These are phyloP conservation scores for Clostera curtula DNA, from an alignment of 2,888 invertebrate genomes.

Conservation along the genomic window DNA sequence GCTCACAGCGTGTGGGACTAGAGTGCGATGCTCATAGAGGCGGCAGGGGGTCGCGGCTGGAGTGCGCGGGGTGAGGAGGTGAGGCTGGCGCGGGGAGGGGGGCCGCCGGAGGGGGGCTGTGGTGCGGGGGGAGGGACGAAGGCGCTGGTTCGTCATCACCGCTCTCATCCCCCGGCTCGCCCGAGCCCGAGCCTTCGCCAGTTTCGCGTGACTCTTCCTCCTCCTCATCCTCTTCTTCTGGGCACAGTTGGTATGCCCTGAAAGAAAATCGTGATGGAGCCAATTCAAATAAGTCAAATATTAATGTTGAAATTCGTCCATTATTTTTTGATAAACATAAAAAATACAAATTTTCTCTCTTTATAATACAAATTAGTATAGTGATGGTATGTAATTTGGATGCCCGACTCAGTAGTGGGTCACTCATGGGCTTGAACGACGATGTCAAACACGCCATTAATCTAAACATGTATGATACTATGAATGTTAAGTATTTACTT, in stretches of 20 bases:
- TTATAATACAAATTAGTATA: too few relatives aligned
- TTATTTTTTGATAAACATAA: too few relatives aligned
- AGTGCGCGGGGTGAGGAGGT: constrained; percentile 10
- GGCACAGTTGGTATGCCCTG: constrained; percentile 66
- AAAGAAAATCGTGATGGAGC: background rate
- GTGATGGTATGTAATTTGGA: too few relatives aligned
- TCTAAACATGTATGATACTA: too few relatives aligned
- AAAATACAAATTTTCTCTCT: too few relatives aligned
- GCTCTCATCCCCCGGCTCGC: constrained; percentile 40
- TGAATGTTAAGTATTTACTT: too few relatives aligned
- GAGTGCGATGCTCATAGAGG: constrained; percentile 29
- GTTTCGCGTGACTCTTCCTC: constrained; percentile 53
- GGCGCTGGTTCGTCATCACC: constrained; percentile 33
- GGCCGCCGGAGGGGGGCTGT: constrained; percentile 15
- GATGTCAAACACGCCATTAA: too few relatives aligned
- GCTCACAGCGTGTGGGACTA: constrained; percentile 23
- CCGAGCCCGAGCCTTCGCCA: constrained; percentile 38
- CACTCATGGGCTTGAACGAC: too few relatives aligned
- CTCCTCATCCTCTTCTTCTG: constrained; percentile 67
- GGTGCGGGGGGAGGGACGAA: constrained; percentile 15
- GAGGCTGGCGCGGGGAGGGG: constrained; percentile 13
- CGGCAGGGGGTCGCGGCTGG: constrained; percentile 20
- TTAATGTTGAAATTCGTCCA: constrained; percentile 1
- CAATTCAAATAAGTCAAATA: background rate
- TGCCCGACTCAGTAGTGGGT: too few relatives aligned